These are phyloP conservation scores for Typhlomys cinereus DNA, from an alignment of 2,113 vertebrate genomes.

Conservation along the genomic window DNA sequence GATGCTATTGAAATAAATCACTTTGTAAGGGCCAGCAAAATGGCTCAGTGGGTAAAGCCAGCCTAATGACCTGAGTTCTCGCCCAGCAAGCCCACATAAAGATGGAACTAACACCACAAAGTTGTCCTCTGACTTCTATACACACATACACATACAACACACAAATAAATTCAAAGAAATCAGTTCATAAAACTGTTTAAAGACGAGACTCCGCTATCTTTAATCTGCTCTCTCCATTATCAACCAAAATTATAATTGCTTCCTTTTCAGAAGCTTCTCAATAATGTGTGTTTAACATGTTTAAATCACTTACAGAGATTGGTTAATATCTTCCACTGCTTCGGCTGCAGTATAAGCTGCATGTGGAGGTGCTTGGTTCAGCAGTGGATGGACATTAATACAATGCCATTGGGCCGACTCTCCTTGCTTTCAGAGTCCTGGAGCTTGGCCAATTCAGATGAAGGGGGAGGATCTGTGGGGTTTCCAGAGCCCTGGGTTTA, in stretches of 20 bases:
- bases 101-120: no score
- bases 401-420: background rate
- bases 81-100: no score
- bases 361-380: background rate
- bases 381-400: background rate
- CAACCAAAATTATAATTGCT: background rate
- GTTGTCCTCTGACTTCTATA: no score
- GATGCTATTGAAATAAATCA: background rate
- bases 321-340: background rate
- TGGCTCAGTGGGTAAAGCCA: no score
- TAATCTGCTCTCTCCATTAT: constrained; percentile 10
- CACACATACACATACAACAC: no score
- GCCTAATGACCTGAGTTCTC: no score
- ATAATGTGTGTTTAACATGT: background rate
- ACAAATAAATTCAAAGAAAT: no score
- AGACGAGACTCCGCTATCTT: constrained; percentile 8
- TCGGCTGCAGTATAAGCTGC: background rate
- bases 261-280: background rate
- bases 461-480: background rate
- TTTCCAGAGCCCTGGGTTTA: constrained; percentile 57
- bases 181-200: background rate
- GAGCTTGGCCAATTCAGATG: background rate
- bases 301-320: background rate
- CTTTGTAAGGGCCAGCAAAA: no score
- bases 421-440: constrained; percentile 24